Evolutionary conservation across 2,888 invertebrate genomes (phyloP).

Genomic region (Bembecia ichneumoniformis): DNA sequence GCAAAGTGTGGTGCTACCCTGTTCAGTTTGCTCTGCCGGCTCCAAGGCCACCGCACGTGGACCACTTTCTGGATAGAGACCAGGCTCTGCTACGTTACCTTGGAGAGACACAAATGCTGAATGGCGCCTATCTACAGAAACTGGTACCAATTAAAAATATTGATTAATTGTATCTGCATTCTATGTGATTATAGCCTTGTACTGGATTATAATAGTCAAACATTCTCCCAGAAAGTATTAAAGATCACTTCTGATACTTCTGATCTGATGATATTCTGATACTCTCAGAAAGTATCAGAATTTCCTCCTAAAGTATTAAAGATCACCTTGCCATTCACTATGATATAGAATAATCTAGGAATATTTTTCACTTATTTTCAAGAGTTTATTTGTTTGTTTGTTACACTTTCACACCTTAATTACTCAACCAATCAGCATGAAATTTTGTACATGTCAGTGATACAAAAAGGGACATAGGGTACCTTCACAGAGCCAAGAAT

Average conservation of each 20-base stretch:
- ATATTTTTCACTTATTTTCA: no score
- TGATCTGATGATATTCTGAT: no score
- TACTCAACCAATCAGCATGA: no score
- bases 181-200: not conserved
- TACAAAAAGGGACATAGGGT: no score
- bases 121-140: slow-evolving; percentile 91
- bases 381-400: no score
- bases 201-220: not conserved
- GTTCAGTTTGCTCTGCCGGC: slow-evolving; percentile 90
- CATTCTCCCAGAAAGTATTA: not conserved
- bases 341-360: no score
- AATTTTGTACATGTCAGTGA: no score
- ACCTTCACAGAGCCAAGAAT: no score
- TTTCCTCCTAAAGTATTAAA: no score
- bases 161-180: slow-evolving; percentile 25
- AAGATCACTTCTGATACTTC: not conserved
- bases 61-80: slow-evolving; percentile 89
- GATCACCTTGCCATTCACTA: no score
- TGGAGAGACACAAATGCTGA: slow-evolving; percentile 88
- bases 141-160: slow-evolving; percentile 74
- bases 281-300: no score
- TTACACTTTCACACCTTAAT: no score
- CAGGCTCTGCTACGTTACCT: slow-evolving; percentile 89
- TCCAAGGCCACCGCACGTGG: slow-evolving; percentile 87
- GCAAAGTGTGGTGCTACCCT: slow-evolving; percentile 97